These are phyloP conservation scores for Subanguina moxae DNA, from an alignment of 1,140 invertebrate species.

Conservation along the genomic window DNA sequence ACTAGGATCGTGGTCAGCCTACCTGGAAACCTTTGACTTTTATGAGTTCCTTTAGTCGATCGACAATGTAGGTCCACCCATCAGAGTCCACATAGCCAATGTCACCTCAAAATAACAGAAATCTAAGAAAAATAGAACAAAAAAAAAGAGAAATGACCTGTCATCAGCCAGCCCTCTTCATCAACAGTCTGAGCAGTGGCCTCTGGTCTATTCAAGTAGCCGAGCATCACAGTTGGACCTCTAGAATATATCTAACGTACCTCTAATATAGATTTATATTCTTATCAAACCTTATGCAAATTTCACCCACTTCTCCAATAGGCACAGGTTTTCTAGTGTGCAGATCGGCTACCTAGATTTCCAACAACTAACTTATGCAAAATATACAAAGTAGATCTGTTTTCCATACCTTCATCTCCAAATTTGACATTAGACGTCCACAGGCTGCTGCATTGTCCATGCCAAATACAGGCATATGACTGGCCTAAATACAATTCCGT, in stretches of 20 bases:
- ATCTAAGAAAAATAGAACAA: constrained; percentile 22
- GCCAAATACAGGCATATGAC: constrained; percentile 34
- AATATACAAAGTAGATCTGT: constrained; percentile 10
- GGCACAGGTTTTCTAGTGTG: constrained; percentile 25
- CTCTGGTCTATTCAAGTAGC: constrained; percentile 32
- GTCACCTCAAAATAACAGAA: constrained; percentile 64
- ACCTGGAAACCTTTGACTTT: constrained; percentile 80
- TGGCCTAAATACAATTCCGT: constrained; percentile 8
- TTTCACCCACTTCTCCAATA: constrained; percentile 33
- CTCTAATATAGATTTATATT: neutral
- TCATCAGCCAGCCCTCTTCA: constrained; percentile 73
- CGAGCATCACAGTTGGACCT: constrained; percentile 39
- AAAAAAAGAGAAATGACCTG: constrained; percentile 65
- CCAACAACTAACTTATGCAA: constrained; percentile 16
- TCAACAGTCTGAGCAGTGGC: constrained; percentile 65
- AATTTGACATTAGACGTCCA: constrained; percentile 35
- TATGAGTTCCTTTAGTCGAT: constrained; percentile 80
- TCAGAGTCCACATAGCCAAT: constrained; percentile 72
- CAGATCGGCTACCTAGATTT: constrained; percentile 41
- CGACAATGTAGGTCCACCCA: constrained; percentile 69
- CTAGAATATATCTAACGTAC: neutral
- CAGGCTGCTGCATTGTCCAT: constrained; percentile 12
- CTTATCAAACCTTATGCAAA: constrained; percentile 23
- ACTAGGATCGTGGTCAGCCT: no score
- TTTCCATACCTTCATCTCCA: constrained; percentile 36